Base-by-base conservation (phyloP, 2,888 invertebrate genomes). In the Leptinotarsa peninsularis region DNA sequence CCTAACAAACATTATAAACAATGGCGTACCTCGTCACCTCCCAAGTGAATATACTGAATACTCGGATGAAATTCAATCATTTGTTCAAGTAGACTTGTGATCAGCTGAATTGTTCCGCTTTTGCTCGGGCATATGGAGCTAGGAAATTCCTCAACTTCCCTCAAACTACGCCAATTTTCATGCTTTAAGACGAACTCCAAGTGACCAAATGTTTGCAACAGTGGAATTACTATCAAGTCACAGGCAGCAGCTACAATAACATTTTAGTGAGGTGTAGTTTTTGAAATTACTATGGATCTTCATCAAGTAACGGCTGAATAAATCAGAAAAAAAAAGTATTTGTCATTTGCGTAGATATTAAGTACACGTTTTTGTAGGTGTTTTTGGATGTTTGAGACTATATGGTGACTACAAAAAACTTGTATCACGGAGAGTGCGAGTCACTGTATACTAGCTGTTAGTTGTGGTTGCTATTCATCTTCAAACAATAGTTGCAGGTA, bases 191-290 rank as follows among this genome's bases (percentile, higher is more conserved):
- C 93, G 89, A 93, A 96, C 90, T 96, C 96, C 90, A 96, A 90
- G 87, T 96, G 96, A 0, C 96, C 96, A 84, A 96, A 94, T 0
- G 95, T 95, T 89, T 96, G 96, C 60, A 96, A 91, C 21, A 96
- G 89, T 43, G 96, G 96, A 80, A 96, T 93, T 60, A 94, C 92
- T 78, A 91, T 91, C 74, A 97, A 88, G 0, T 91, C 91, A 83
- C 91, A 90, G 74, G 92, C 90, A 76, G 90, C 91, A 27, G 94
- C 94, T 84, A 71, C 49, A 79, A 79, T 17, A 58, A 50, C 13
- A 43, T 7, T 50, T 49, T 50, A 7, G 23, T 23, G 23, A 23
- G 23, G 23, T 23, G 23, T 23, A 23, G 23, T 23, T 23, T 23
- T 23, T 23, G 3, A 3, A 23, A 23, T 23, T 23, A 0, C 23